Base-by-base conservation (phyloP, 2,797 vertebrate species). In the Knipowitschia caucasica region DNA sequence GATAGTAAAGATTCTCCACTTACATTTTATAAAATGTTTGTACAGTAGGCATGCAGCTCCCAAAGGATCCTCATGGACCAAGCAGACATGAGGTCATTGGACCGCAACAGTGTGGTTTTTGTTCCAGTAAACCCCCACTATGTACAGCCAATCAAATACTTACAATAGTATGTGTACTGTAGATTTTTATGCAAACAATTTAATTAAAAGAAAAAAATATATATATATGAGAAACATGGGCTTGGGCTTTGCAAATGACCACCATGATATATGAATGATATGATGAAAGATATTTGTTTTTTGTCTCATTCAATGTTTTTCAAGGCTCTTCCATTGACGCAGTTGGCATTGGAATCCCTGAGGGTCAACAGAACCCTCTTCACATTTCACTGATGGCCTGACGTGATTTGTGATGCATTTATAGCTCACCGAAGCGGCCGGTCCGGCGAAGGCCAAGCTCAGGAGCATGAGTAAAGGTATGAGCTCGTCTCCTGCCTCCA, bases 401-500 rank as follows among this genome's bases (percentile, higher is more conserved):
- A 20, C 18, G 8, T 4, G 9, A 21, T 39, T 21, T 5, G 42
- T 23, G 14, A 2, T 8, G 5, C 3, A 11, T n/a, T 24, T 43
- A 7, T 12, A n/a, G 76, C 93, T 82, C 75, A 98, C 96, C 0
- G 95, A 96, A 4, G 96, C 95, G 0, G 95, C 94, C 0, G 96
- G 95, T 0, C 93, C 94, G 0, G 96, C 96, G 0, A 98, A 98
- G 30, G 95, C 96, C 86, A 99, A 72, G 84, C 95, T 98, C 72
- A 98, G 91, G 47, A 99, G 82, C 96, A 99, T 98, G 59, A 98
- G 85, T 45, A 98, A 83, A 0, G 96, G 96, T 55, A 98, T 95
- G 65, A 97, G 93, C 84, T 99, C 95, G 59, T 96, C 94, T 0
- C 89, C 93, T 42, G 92, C 91, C 76, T 95, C 94, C 81, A 98